These are phyloP conservation scores for Drosophila macrothrix DNA, from an alignment of 2,888 invertebrate species.

Conservation along the genomic window DNA sequence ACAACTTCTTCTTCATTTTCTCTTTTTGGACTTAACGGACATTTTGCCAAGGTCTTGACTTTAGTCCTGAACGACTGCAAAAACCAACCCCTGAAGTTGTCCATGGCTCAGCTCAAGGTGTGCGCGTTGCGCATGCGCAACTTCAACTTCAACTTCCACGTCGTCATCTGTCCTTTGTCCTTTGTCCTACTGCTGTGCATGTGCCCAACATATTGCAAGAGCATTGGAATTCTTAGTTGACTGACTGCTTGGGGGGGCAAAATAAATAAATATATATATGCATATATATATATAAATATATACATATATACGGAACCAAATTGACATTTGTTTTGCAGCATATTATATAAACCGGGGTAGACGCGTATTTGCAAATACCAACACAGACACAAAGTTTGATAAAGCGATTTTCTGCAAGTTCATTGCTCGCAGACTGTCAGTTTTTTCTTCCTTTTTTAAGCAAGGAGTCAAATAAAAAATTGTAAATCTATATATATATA, in stretches of 20 bases:
- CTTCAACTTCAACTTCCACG: conserved; percentile 7
- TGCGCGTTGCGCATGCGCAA: conserved; percentile 74
- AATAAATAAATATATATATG: not conserved
- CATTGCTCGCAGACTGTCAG: conserved; percentile 52
- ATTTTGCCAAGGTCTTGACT: conserved; percentile 66
- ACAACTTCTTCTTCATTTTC: conserved; percentile 27
- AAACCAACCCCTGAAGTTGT: conserved; percentile 62
- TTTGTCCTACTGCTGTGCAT: conserved; percentile 59
- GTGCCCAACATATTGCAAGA: conserved; percentile 63
- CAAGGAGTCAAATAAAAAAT: conserved; percentile 2
- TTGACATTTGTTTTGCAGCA: conserved; percentile 67
- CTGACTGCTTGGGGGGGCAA: conserved; percentile 34
- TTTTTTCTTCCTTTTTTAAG: conserved; percentile 22
- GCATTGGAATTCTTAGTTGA: conserved; percentile 57
- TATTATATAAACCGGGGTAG: conserved; percentile 30
- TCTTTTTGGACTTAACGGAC: conserved; percentile 59
- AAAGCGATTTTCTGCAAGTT: conserved; percentile 62
- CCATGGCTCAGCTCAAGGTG: conserved; percentile 62
- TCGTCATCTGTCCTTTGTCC: conserved; percentile 27
- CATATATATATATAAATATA: not conserved
- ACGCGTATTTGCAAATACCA: conserved; percentile 52
- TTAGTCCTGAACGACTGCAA: conserved; percentile 29
- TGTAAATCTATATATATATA: not conserved
- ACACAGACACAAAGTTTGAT: conserved; percentile 35
- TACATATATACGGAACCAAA: conserved; percentile 9